Percentiles rank a stretch among this genome's conserved stretches.
These are phyloP conservation scores for Ecdyonurus torrentis DNA, from an alignment of 2,888 invertebrate genomes.

Conservation along the genomic window DNA sequence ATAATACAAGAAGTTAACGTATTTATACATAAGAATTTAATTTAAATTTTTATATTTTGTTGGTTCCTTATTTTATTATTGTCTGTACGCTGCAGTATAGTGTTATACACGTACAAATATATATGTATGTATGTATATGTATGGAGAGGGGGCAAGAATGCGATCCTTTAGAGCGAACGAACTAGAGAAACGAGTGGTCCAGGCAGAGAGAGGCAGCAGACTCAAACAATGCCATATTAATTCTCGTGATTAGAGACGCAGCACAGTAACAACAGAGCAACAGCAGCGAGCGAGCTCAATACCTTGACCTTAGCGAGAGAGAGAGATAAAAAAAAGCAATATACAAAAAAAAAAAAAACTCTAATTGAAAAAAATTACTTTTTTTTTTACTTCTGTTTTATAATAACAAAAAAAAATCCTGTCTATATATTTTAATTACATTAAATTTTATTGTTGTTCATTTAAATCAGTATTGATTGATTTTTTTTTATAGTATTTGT, in stretches of 20 bases:
- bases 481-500: no score
- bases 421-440: no score
- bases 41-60: no score
- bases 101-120: not conserved
- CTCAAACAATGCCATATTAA: conserved; percentile 10
- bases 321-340: not conserved
- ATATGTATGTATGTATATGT: not conserved
- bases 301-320: not conserved
- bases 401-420: no score
- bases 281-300: not conserved
- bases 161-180: not conserved
- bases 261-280: no score
- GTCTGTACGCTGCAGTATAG: no score
- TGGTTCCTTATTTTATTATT: no score
- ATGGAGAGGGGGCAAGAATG: not conserved
- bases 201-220: not conserved
- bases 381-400: no score
- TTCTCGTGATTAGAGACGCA: conserved; percentile 10
- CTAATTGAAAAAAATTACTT: not conserved
- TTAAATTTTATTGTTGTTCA: no score
- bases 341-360: not conserved
- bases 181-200: not conserved
- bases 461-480: no score
- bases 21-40: no score
- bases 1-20: no score